A percentile compares a stretch with the other conserved stretches of the same genome.
Conservation (phyloP, 2,113 vertebrate species). For the Pachycephala philippinensis region DNA sequence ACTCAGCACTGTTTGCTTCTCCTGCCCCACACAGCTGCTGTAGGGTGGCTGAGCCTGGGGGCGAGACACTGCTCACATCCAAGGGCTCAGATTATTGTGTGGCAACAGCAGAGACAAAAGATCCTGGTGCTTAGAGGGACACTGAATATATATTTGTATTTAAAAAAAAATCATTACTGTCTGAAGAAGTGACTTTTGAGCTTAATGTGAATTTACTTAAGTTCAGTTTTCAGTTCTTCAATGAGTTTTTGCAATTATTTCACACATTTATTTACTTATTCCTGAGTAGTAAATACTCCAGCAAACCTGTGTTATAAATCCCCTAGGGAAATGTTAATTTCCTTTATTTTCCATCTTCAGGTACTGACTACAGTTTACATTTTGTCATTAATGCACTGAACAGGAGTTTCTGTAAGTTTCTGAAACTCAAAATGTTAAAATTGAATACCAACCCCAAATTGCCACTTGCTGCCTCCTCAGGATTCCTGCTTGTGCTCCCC, state of each 20-base stretch:
- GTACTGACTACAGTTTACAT: neutral
- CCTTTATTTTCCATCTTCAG: neutral
- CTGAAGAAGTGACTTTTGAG: neutral
- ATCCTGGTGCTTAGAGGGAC: neutral
- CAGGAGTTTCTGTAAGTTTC: neutral
- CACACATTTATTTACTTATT: neutral
- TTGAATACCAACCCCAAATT: neutral
- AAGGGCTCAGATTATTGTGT: neutral
- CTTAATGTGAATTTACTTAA: neutral
- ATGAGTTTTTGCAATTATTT: neutral
- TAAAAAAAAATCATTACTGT: fast-evolving
- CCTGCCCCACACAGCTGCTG: neutral
- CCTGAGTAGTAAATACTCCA: neutral
- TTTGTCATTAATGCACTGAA: neutral
- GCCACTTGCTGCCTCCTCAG: neutral
- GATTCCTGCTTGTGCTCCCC: neutral
- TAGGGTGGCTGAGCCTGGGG: neutral
- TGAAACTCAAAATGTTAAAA: neutral
- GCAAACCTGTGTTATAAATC: neutral
- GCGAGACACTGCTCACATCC: neutral
- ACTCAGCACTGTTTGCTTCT: neutral
- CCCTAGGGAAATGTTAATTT: neutral
- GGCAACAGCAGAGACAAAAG: neutral
- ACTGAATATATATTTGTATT: neutral
- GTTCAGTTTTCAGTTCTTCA: neutral